phyloP scores from a whole-genome alignment of 1,140 invertebrate genomes.

The Drosophila repletoides region DNA sequence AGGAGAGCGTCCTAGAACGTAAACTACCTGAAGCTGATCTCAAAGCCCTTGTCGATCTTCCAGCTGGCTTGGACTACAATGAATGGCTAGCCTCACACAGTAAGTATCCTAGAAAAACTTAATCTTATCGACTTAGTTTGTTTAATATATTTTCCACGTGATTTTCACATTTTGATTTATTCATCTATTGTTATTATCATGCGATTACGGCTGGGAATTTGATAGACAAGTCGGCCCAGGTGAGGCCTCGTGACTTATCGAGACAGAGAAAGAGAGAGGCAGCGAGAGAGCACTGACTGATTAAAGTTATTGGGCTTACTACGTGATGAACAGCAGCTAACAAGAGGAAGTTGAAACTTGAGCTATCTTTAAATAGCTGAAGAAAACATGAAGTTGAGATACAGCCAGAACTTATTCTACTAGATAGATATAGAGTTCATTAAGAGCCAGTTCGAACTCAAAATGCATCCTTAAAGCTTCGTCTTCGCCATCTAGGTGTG shows the following conservation, averaged over 20 bases:
- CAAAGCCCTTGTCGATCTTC: conserved; percentile 95
- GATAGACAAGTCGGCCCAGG: not conserved
- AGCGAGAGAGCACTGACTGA: not conserved
- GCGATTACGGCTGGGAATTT: conserved; percentile 3
- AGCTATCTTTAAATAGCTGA: not conserved
- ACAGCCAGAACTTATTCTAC: no score
- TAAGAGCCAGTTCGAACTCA: no score
- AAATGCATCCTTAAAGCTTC: no score
- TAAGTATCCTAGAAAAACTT: conserved; percentile 84
- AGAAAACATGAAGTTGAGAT: no score
- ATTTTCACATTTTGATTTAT: conserved; percentile 21
- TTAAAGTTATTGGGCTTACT: conserved; percentile 1
- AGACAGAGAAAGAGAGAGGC: no score
- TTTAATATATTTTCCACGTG: not conserved
- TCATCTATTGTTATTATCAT: not conserved
- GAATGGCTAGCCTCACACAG: conserved; percentile 99
- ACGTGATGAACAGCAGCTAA: not conserved
- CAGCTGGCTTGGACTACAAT: conserved; percentile 96
- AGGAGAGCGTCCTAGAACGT: conserved; percentile 95
- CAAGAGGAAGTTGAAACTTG: conserved; percentile 1
- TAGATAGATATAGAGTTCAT: no score
- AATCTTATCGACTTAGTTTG: not conserved
- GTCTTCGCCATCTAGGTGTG: no score
- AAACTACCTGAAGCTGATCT: conserved; percentile 96
- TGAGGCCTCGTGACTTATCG: conserved; percentile 7